Evolutionary conservation across 2,888 invertebrate genomes (phyloP).

Genomic region (Mongoloraphidia duomilia): DNA sequence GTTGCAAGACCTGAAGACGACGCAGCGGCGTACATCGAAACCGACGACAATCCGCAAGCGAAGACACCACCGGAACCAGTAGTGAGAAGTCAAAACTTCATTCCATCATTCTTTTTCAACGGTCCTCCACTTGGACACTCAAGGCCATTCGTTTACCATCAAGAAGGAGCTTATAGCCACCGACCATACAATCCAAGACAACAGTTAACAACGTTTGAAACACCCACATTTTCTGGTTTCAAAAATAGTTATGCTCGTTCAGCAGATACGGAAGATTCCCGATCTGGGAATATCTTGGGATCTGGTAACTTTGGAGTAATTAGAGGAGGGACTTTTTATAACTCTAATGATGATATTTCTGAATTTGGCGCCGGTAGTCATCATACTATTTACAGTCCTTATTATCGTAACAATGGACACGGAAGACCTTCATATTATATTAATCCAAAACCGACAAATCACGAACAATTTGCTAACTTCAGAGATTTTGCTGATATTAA

Average conservation of each 20-base stretch:
- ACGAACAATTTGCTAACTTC: conserved; percentile 80
- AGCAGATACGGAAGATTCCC: not conserved
- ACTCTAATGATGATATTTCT: conserved; percentile 50
- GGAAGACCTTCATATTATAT: conserved; percentile 50
- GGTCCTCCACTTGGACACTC: conserved; percentile 48
- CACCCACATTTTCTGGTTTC: conserved; percentile 29
- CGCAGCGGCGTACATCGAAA: too few relatives aligned
- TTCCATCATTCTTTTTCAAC: conserved; percentile 47
- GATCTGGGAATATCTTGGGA: conserved; percentile 41
- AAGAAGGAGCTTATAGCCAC: conserved; percentile 46
- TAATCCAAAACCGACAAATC: conserved; percentile 61
- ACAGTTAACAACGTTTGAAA: conserved; percentile 29
- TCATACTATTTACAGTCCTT: conserved; percentile 42
- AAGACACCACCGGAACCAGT: conserved; percentile 29
- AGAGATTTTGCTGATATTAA: conserved; percentile 84
- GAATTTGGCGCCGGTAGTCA: conserved; percentile 32
- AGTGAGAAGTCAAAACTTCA: conserved; percentile 52
- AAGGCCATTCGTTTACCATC: conserved; percentile 42
- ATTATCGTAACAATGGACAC: conserved; percentile 53
- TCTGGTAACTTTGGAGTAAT: conserved; percentile 81
- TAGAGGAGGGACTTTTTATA: conserved; percentile 73
- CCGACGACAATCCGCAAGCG: too few relatives aligned
- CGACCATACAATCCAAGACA: conserved; percentile 37
- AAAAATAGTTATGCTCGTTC: conserved; percentile 18
- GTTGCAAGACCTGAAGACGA: too few relatives aligned